Evolutionary conservation across 2,888 invertebrate species (phyloP).

Genomic region (Gymnoscelis rufifasciata): DNA sequence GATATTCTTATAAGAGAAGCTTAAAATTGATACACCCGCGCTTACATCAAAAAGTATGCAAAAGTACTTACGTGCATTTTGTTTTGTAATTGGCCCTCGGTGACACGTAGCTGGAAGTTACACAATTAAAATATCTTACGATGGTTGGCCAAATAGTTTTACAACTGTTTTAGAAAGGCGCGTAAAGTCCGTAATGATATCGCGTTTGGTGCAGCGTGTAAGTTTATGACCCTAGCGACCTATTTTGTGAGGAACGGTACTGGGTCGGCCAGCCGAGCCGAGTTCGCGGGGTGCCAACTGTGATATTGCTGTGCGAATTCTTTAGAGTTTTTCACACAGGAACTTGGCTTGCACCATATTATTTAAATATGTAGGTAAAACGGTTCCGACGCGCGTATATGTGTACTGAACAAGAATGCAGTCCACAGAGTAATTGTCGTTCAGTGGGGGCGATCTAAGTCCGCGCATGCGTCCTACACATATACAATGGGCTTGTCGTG

Average conservation of each 20-base stretch:
- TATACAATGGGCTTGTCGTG: slow-evolving; percentile 15
- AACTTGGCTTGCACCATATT: slow-evolving; percentile 1
- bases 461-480: slow-evolving; percentile 23
- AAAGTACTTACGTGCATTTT: slow-evolving; percentile 19
- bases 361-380: not conserved
- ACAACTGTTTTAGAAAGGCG: not conserved
- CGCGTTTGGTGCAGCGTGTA: not conserved
- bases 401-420: slow-evolving; percentile 26
- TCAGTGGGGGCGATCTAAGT: slow-evolving; percentile 6
- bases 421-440: slow-evolving; percentile 26
- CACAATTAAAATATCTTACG: not conserved
- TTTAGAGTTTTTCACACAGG: not conserved
- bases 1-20: too few relatives aligned
- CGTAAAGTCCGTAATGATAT: not conserved
- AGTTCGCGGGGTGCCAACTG: not conserved
- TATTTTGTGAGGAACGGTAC: not conserved
- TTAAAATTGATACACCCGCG: too few relatives aligned
- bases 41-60: too few relatives aligned
- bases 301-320: not conserved
- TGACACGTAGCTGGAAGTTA: slow-evolving; percentile 4
- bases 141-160: not conserved
- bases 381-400: slow-evolving; percentile 15
- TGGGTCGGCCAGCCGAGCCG: not conserved
- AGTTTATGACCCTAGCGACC: not conserved
- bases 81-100: slow-evolving; percentile 8